These are phyloP conservation scores for Lamprotornis superbus DNA, from an alignment of 2,113 vertebrate genomes.

Conservation along the genomic window DNA sequence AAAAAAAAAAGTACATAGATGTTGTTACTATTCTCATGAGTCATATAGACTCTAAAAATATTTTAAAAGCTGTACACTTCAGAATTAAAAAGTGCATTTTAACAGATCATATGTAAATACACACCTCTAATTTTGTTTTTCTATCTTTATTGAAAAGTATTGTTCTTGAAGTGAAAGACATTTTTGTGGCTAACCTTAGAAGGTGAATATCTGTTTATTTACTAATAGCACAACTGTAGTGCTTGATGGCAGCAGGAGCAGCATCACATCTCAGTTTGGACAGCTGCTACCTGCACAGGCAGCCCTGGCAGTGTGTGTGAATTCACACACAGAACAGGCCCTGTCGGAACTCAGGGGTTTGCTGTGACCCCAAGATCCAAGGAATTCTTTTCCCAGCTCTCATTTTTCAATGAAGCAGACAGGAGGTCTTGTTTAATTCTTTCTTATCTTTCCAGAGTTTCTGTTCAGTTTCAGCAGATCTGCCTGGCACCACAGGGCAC, in stretches of 20 bases:
- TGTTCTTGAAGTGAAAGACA: not conserved
- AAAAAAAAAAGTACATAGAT: not conserved
- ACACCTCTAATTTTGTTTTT: not conserved
- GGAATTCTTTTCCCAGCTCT: too few relatives aligned
- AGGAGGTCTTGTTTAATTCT: too few relatives aligned
- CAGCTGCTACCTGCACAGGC: not conserved
- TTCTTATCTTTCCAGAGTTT: too few relatives aligned
- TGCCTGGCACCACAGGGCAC: too few relatives aligned
- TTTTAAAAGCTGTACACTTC: not conserved
- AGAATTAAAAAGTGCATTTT: not conserved
- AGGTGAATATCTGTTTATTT: constrained; percentile 5
- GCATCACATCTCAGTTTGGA: not conserved
- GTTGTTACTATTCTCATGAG: not conserved
- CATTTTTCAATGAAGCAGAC: too few relatives aligned
- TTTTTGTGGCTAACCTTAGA: not conserved
- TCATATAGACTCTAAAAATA: not conserved
- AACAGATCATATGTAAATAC: not conserved
- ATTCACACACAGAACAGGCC: not conserved
- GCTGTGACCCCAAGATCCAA: too few relatives aligned
- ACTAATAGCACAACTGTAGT: not conserved
- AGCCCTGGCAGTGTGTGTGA: not conserved
- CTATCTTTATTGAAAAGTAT: not conserved
- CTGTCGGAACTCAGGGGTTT: too few relatives aligned
- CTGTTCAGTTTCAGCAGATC: too few relatives aligned
- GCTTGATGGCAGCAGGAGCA: not conserved